A percentile compares a stretch with the other conserved stretches of the same genome.
These are phyloP conservation scores for Sericinus montela DNA, from an alignment of 2,888 invertebrate genomes.

Conservation along the genomic window DNA sequence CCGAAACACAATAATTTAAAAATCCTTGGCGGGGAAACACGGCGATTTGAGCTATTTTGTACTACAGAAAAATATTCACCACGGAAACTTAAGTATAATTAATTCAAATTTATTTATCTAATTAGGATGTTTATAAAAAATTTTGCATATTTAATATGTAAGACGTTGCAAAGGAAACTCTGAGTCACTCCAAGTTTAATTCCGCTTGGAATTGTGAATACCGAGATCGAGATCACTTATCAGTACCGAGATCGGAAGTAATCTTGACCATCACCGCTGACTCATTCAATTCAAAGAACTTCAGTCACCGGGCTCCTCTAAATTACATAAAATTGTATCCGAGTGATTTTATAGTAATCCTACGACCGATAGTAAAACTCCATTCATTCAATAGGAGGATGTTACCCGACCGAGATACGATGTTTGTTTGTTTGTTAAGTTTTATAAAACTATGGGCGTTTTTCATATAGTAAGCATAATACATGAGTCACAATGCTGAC, in stretches of 20 bases:
- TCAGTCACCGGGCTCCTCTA: constrained; percentile 36
- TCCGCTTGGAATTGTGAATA: constrained; percentile 24
- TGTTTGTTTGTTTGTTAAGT: constrained; percentile 33
- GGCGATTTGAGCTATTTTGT: no score
- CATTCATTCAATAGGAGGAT: constrained; percentile 61
- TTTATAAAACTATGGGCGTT: constrained; percentile 35
- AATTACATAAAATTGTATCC: constrained; percentile 41
- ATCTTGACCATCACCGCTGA: constrained; percentile 43
- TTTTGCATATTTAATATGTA: neutral
- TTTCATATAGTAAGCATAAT: constrained; percentile 47
- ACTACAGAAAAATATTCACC: no score
- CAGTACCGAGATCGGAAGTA: constrained; percentile 48
- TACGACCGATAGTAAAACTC: constrained; percentile 38
- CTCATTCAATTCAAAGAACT: constrained; percentile 34
- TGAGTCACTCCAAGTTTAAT: constrained; percentile 26
- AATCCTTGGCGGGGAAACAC: no score
- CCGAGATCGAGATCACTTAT: constrained; percentile 15
- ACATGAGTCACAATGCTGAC: constrained; percentile 22
- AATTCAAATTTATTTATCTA: no score
- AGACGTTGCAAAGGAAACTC: neutral
- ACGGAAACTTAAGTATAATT: no score
- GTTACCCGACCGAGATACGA: constrained; percentile 48
- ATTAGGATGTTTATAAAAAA: no score
- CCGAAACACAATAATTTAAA: no score
- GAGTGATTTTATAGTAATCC: constrained; percentile 36